Evolutionary conservation across 2,888 invertebrate genomes (phyloP).

Genomic region (Yponomeuta plumbellus): DNA sequence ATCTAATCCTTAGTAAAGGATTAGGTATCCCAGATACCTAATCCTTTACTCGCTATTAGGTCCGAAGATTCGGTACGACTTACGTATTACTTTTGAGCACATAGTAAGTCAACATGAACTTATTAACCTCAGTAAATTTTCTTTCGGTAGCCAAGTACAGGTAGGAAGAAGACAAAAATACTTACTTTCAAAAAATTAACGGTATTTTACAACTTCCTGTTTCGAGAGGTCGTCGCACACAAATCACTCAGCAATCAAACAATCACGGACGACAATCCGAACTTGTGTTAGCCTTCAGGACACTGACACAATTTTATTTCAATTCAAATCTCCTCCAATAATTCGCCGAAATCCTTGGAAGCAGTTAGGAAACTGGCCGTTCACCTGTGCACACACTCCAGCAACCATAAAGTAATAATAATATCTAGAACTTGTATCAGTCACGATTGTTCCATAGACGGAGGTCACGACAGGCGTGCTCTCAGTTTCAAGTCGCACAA

Average conservation of each 20-base stretch:
- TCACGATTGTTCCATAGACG: slow-evolving; percentile 45
- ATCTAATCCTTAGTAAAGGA: too few species aligned
- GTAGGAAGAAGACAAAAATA: not conserved
- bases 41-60: not conserved
- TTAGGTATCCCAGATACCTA: too few species aligned
- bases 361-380: slow-evolving; percentile 48
- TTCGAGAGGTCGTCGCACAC: not conserved
- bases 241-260: not conserved
- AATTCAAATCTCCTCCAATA: not conserved
- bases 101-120: too few species aligned
- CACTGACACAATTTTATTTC: not conserved
- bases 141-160: too few species aligned
- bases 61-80: not conserved
- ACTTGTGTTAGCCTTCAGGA: not conserved
- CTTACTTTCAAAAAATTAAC: slow-evolving; percentile 17
- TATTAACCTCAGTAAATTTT: too few species aligned
- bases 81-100: too few species aligned
- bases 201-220: slow-evolving; percentile 1
- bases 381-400: slow-evolving; percentile 56
- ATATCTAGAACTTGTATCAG: slow-evolving; percentile 27
- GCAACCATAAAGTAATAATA: slow-evolving; percentile 40
- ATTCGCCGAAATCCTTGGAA: slow-evolving; percentile 32
- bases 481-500: slow-evolving; percentile 66
- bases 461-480: slow-evolving; percentile 36
- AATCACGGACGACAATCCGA: not conserved